Base-by-base conservation (phyloP, 2,113 vertebrate genomes). In the Forbesichthys agassizii region DNA sequence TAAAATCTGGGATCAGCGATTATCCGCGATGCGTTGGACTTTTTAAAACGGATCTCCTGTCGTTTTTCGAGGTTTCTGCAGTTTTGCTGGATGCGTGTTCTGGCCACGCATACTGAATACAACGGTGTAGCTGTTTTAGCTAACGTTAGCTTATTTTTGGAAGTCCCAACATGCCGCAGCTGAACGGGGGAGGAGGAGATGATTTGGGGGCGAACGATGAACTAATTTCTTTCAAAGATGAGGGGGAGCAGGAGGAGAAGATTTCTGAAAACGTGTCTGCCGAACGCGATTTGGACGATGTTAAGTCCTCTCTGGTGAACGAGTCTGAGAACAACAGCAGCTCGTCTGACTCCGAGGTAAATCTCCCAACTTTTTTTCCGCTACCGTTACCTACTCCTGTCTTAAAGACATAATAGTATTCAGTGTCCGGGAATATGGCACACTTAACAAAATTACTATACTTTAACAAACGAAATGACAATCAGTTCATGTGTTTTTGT, bases 301-400 rank as follows among this genome's bases (percentile, higher is more conserved):
- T 97, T 75, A 97, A 97, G 87, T 96, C 95, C 7, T 96, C 95
- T 0, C 86, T 97, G 78, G 95, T 97, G 73, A 93, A 95, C 88
- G 96, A 97, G 88, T 95, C 94, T 3, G 96, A 97, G 86, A 93
- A 92, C 79, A 94, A 91, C 88, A 93, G 93, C 88, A 92, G 93
- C 86, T 89, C 79, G 18, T 86, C 85, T 0, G 87, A 86, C 67
- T 88, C 94, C 0, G 95, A 96, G 94, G 95, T 96, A 75, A 91
- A 86, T 73, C 12, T 33, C 11, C 56, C 36, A 60, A 33, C 42
- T 60, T 60, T 33, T 33, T n/a, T 7, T 12, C 13, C 9, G 3
- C 18, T 33, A 11, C 14, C 53, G 3, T n/a, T 13, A 33, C 33
- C 12, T 3, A 46, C 33, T 14, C 51, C 18, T 11, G 14, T 56